Evolutionary conservation across 2,888 invertebrate genomes (phyloP), one percentile per base, ranked within the genome.

Genomic region (Caenorhabditis drosophilae): DNA sequence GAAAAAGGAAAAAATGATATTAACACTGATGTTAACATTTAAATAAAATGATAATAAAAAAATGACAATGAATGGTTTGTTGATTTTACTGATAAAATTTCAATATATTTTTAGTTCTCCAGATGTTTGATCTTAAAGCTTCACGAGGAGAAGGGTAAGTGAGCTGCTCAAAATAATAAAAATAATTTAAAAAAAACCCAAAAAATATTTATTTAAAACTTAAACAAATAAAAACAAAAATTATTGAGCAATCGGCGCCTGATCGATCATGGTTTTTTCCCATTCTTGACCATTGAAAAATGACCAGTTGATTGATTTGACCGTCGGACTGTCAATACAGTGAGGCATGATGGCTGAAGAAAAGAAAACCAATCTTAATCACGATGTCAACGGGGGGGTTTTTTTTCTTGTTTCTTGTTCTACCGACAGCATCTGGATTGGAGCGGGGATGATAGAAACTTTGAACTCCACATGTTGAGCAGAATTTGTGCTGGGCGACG

Each of bases 391-490:
- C 31, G 31, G 31, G 6, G 31, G 31, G 6, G 12, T 31, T 31
- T 31, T 31, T 31, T 6, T n/a, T n/a, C n/a, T 9, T 31, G 31
- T 9, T 31, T 31, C 12, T 31, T 12, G 12, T 9, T 78, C 71
- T 77, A 86, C 87, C 87, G 54, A 85, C 84, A 31, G 86, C 86
- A 75, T 86, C 85, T 1, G 86, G 86, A 73, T 87, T 87, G 1
- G 86, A 86, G 34, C 87, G 76, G 0, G 87, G 87, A 47, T 83
- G 84, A 79, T 87, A 87, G 76, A 87, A 87, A 72, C 86, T 84
- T 70, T 87, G 87, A 0, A 87, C 86, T 2, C 87, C 87, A 79
- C 87, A 87, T 4, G 46, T 67, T 9, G 70, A 67, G 36, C 77
- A 77, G 61, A 77, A 77, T n/a, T 46, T 47, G 54, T 77, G 77